Percentiles rank a stretch among this genome's conserved stretches.
Evolutionary conservation across 2,797 vertebrate genomes (phyloP).

Genomic region (Lutjanus argentimaculatus): DNA sequence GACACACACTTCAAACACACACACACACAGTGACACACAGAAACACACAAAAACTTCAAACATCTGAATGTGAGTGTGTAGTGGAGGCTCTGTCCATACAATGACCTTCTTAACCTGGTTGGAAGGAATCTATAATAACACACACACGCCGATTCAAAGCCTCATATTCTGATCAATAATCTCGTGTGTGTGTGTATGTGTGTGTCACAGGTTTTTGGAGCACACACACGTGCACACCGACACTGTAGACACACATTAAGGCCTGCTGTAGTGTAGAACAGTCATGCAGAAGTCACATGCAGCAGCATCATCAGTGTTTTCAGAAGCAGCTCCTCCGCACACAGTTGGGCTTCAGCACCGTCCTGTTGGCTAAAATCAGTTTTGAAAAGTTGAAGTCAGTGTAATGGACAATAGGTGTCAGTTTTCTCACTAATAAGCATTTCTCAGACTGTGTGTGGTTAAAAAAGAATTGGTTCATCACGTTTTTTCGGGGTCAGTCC

Average conservation of each 20-base stretch:
- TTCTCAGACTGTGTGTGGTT: background rate
- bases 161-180: slow-evolving; percentile 11
- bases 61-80: slow-evolving; percentile 18
- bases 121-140: slow-evolving; percentile 54
- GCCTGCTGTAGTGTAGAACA: background rate
- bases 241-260: background rate
- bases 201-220: background rate
- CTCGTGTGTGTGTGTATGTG: background rate
- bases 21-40: slow-evolving; percentile 16
- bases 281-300: background rate
- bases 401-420: background rate
- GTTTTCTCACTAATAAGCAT: background rate
- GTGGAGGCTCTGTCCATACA: slow-evolving; percentile 30
- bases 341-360: too few relatives aligned
- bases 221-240: slow-evolving; percentile 4
- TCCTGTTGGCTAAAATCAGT: background rate
- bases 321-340: background rate
- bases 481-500: slow-evolving; percentile 3
- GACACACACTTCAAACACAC: slow-evolving; percentile 67
- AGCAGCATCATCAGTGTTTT: background rate
- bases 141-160: slow-evolving; percentile 34
- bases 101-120: slow-evolving; percentile 69
- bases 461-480: background rate
- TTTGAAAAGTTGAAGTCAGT: background rate
- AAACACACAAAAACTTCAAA: slow-evolving; percentile 46